Conservation (phyloP, 2,888 invertebrate genomes). For the Kryphioiulus occultus region DNA sequence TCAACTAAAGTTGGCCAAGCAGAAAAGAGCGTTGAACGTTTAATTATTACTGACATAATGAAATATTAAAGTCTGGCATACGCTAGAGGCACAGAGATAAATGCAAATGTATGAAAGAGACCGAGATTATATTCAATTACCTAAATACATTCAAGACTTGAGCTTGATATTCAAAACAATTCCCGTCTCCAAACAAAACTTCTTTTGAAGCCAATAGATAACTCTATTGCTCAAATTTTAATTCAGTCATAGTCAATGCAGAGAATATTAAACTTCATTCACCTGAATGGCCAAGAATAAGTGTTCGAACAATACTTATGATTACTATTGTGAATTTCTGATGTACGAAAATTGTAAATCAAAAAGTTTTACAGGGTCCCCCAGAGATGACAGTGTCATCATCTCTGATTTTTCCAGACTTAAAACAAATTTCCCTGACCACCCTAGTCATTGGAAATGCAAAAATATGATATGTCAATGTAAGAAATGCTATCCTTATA, state of each 20-base stretch:
- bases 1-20: conserved; percentile 9
- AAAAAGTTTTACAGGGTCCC: no score
- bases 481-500: no score
- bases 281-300: not conserved
- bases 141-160: not conserved
- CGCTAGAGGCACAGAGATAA: not conserved
- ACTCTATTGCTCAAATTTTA: not conserved
- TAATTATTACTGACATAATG: conserved; percentile 47
- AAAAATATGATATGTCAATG: no score
- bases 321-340: no score
- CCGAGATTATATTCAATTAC: not conserved
- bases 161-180: not conserved
- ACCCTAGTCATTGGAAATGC: no score
- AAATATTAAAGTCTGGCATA: conserved; percentile 33
- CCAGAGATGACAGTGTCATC: no score
- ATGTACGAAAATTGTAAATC: not conserved
- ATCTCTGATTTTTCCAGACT: no score
- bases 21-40: conserved; percentile 35
- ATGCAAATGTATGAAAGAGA: not conserved
- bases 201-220: not conserved
- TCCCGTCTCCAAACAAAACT: not conserved
- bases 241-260: not conserved
- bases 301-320: not conserved
- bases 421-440: no score
- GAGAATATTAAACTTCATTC: not conserved